Base-by-base conservation (phyloP, 2,888 invertebrate genomes). In the Chesias legatella region DNA sequence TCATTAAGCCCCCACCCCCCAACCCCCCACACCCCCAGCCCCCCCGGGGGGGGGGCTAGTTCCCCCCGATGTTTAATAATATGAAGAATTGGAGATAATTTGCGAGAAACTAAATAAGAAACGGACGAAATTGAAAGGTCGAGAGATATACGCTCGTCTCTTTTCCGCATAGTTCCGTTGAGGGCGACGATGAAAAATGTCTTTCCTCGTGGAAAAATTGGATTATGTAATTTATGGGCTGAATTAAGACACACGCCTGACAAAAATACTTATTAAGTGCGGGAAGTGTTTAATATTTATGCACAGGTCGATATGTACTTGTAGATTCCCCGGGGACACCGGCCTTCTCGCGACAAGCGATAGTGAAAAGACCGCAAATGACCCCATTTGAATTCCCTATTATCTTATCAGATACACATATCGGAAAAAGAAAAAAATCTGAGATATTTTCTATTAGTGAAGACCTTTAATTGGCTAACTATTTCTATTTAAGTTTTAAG, bases 21-120 rank as follows among this genome's bases (percentile, higher is more conserved):
- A n/a, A n/a, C n/a, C n/a, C n/a, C n/a, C n/a, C n/a, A n/a, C n/a
- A n/a, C n/a, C n/a, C n/a, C n/a, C n/a, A n/a, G n/a, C n/a, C n/a
- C n/a, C n/a, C n/a, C n/a, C n/a, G n/a, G n/a, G n/a, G n/a, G 63
- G 76, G 79, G 65, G 76, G 76, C 68, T 79, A 79, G 79, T 78
- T 80, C 79, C 76, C 79, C 85, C 85, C 83, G 85, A 83, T 86
- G 88, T 86, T 86, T 88, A 88, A 88, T 88, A 86, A 88, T 88
- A 88, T 88, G 88, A 88, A 86, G 88, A 88, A 88, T 88, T 86
- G 88, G 88, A 85, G 86, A 88, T 88, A 88, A 88, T 88, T 88
- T 88, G 88, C 86, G 86, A 84, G 85, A 86, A 88, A 88, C 88
- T 88, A 88, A 88, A 88, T 88, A 88, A 88, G 86, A 85, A 86